A percentile compares a stretch with the other conserved stretches of the same genome.
These are phyloP conservation scores for Molossus molossus DNA, from an alignment of 2,797 vertebrate genomes.

Conservation along the genomic window DNA sequence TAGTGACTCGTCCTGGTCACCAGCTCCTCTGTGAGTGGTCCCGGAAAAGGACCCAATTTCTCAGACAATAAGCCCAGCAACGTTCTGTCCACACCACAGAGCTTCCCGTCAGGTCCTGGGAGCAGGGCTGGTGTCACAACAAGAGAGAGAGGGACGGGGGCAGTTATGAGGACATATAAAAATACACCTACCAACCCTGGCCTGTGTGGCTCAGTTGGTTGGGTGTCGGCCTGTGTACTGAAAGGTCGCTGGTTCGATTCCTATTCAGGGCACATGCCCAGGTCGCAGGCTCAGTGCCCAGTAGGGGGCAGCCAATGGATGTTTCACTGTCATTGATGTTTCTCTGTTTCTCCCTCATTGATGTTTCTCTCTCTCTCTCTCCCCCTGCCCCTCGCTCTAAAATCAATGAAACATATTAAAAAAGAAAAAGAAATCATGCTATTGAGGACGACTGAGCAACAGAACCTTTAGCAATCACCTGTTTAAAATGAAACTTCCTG, in stretches of 20 bases:
- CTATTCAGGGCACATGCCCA: too few relatives aligned
- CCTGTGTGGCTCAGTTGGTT: too few relatives aligned
- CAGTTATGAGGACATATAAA: not conserved
- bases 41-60: not conserved
- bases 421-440: too few relatives aligned
- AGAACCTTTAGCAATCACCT: not conserved
- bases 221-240: too few relatives aligned
- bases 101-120: not conserved
- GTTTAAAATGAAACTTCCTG: not conserved
- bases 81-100: not conserved
- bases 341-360: too few relatives aligned
- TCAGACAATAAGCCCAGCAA: not conserved
- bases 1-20: conserved; percentile 17
- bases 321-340: too few relatives aligned
- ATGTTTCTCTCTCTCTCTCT: too few relatives aligned
- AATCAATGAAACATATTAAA: too few relatives aligned
- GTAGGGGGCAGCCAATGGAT: too few relatives aligned
- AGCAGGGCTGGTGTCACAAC: not conserved
- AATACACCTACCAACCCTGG: not conserved
- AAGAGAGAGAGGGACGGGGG: not conserved
- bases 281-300: too few relatives aligned
- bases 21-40: not conserved
- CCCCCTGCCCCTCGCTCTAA: too few relatives aligned
- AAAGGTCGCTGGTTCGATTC: too few relatives aligned
- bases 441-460: not conserved